Conservation (phyloP, 2,888 invertebrate species). For the Perithous albicinctus region DNA sequence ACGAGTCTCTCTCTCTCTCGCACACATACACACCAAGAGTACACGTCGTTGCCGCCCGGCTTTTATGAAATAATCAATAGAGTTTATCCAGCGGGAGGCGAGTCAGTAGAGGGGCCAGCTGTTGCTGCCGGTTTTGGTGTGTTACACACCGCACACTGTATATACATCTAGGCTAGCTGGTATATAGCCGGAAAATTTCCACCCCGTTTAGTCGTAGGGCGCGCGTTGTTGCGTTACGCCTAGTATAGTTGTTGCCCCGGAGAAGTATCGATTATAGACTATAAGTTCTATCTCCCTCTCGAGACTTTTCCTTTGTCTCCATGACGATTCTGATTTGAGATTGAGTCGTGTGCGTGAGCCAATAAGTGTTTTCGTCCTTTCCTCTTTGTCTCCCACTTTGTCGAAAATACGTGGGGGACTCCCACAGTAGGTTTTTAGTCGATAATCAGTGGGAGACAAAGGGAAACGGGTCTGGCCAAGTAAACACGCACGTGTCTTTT, state of each 20-base stretch:
- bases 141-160: constrained; percentile 29
- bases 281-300: constrained; percentile 20
- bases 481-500: constrained; percentile 22
- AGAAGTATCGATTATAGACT: constrained; percentile 52
- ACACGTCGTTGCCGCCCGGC: constrained; percentile 45
- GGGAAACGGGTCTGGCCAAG: background rate
- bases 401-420: constrained; percentile 2
- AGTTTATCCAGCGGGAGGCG: constrained; percentile 51
- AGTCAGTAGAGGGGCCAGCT: constrained; percentile 60
- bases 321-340: background rate
- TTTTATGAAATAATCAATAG: constrained; percentile 67
- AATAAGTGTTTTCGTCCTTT: constrained; percentile 17
- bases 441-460: constrained; percentile 29
- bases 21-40: too few relatives aligned
- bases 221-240: constrained; percentile 48
- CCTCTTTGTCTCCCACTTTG: constrained; percentile 10
- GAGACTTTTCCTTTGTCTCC: background rate
- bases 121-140: constrained; percentile 52
- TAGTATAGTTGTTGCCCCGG: constrained; percentile 31
- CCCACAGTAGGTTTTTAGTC: background rate
- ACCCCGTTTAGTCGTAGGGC: constrained; percentile 42
- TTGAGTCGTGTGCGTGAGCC: constrained; percentile 8
- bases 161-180: background rate
- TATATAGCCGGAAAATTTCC: constrained; percentile 56
- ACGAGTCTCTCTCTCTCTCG: too few relatives aligned